Percentiles rank a stretch among this genome's conserved stretches.
phyloP scores from a whole-genome alignment of 2,113 vertebrate genomes.

The Cnemophilus loriae region DNA sequence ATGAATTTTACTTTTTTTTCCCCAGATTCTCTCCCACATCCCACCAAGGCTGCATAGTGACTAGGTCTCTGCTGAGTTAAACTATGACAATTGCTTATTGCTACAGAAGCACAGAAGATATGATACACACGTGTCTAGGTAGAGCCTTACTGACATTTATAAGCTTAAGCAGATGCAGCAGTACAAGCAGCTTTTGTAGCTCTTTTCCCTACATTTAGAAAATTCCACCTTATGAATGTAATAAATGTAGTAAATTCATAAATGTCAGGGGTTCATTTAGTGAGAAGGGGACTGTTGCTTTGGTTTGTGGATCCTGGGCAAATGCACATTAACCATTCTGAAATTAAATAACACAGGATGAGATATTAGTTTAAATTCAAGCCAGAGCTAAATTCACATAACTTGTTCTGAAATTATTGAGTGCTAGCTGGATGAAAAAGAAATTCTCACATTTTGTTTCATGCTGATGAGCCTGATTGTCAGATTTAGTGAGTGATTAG shows the following conservation, averaged over 20 bases:
- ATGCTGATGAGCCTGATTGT: neutral
- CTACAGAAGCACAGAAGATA: neutral
- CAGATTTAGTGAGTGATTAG: neutral
- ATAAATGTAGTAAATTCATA: neutral
- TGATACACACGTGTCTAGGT: neutral
- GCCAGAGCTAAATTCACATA: neutral
- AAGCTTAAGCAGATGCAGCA: neutral
- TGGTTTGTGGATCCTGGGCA: neutral
- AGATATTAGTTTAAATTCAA: neutral
- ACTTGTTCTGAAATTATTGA: neutral
- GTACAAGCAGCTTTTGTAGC: neutral
- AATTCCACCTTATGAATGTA: neutral
- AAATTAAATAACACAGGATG: neutral
- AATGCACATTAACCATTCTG: neutral
- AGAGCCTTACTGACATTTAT: slow-evolving; percentile 34
- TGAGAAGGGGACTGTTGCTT: neutral
- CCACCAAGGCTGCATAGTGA: neutral
- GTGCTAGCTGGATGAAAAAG: neutral
- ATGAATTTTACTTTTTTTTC: neutral
- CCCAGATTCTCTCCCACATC: neutral
- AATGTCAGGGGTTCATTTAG: neutral
- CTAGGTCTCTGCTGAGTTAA: neutral
- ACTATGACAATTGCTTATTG: neutral
- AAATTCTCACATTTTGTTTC: neutral
- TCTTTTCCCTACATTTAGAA: neutral